phyloP scores from a whole-genome alignment of 1,140 invertebrate species.

The Nymphalis io region DNA sequence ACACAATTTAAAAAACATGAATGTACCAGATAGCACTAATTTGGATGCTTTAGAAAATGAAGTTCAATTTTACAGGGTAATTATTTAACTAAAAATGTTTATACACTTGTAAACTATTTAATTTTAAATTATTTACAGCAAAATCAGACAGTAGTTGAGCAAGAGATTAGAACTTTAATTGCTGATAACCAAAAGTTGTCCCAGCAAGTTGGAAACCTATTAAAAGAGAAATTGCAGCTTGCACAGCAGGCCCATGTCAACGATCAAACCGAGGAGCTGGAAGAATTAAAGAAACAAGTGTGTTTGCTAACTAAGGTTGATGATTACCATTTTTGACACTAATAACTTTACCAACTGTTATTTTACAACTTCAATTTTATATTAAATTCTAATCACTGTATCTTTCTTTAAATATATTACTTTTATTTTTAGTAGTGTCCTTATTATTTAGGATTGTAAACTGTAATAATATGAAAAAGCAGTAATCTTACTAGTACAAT shows the following conservation, averaged over 20 bases:
- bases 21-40: slow-evolving; percentile 39
- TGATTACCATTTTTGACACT: not conserved
- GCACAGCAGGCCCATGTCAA: slow-evolving; percentile 50
- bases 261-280: slow-evolving; percentile 53
- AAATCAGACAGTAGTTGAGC: slow-evolving; percentile 71
- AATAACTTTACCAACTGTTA: not conserved
- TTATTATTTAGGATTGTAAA: too few relatives aligned
- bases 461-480: too few relatives aligned
- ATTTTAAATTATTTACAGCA: slow-evolving; percentile 50
- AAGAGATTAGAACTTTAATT: slow-evolving; percentile 72
- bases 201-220: slow-evolving; percentile 61
- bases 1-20: slow-evolving; percentile 46
- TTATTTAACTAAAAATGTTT: slow-evolving; percentile 1
- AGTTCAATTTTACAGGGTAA: slow-evolving; percentile 75
- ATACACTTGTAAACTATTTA: slow-evolving; percentile 11
- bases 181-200: slow-evolving; percentile 74
- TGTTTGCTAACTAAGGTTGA: slow-evolving; percentile 65
- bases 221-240: slow-evolving; percentile 66
- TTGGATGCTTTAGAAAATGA: slow-evolving; percentile 67
- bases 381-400: too few relatives aligned
- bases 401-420: too few relatives aligned
- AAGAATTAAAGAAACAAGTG: slow-evolving; percentile 67
- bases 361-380: too few relatives aligned
- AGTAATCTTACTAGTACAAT: too few relatives aligned
- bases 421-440: too few relatives aligned